These are phyloP conservation scores for Umimayanthus chanpuru DNA, from an alignment of 92 coral and sea anemone species.

Conservation along the genomic window DNA sequence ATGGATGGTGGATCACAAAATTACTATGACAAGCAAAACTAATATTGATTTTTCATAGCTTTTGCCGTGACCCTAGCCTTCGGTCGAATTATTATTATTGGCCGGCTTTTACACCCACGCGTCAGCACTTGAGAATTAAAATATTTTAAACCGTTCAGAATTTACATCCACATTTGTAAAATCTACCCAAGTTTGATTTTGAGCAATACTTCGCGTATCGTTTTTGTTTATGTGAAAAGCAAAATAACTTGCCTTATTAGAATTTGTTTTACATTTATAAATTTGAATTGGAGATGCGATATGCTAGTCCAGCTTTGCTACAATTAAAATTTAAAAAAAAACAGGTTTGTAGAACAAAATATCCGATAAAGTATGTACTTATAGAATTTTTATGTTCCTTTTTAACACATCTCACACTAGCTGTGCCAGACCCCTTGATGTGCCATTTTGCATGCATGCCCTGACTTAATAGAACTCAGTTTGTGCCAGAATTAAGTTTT, in stretches of 20 bases:
- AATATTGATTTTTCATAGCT: slow-evolving; percentile 30
- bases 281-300: neutral
- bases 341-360: neutral
- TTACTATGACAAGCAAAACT: slow-evolving; percentile 36
- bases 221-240: neutral
- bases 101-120: slow-evolving; percentile 23
- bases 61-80: slow-evolving; percentile 29
- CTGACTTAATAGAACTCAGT: neutral
- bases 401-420: neutral
- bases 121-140: neutral
- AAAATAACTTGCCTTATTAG: neutral
- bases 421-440: neutral
- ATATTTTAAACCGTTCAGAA: neutral
- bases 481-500: neutral
- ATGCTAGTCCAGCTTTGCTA: neutral
- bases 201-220: neutral
- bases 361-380: neutral
- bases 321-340: no score
- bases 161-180: neutral
- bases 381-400: neutral
- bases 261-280: neutral
- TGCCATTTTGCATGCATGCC: neutral
- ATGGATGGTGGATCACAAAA: slow-evolving; percentile 36
- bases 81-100: slow-evolving; percentile 18
- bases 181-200: neutral